phyloP scores from a whole-genome alignment of 1,140 invertebrate species.

The Holcopasites calliopsidis region DNA sequence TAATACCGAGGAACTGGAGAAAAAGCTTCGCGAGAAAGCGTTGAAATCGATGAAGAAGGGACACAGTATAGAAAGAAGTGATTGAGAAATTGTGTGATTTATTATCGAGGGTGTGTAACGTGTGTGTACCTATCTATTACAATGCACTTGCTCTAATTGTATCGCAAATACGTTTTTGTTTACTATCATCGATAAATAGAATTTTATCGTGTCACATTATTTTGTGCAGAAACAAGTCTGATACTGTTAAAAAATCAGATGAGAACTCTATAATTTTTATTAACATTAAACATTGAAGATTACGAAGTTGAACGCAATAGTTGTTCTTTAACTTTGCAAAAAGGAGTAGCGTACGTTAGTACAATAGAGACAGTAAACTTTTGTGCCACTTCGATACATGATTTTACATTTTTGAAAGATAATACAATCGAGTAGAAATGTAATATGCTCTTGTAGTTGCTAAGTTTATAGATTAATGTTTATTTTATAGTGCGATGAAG shows the following conservation, averaged over 20 bases:
- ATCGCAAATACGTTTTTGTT: conserved; percentile 41
- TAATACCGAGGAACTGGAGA: conserved; percentile 90
- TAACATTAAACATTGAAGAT: conserved; percentile 1
- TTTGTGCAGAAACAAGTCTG: conserved; percentile 7
- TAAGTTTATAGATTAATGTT: conserved; percentile 34
- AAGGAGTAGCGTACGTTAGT: conserved; percentile 12
- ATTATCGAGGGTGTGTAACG: conserved; percentile 43
- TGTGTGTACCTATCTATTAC: conserved; percentile 50
- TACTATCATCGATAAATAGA: conserved; percentile 14
- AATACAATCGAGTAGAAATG: neutral
- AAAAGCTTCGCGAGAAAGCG: conserved; percentile 92
- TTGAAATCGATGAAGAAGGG: conserved; percentile 86
- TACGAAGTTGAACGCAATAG: conserved; percentile 19
- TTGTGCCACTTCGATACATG: conserved; percentile 32
- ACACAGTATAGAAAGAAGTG: conserved; percentile 77
- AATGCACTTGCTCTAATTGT: conserved; percentile 47
- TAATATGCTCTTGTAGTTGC: conserved; percentile 19
- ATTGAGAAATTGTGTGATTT: conserved; percentile 64
- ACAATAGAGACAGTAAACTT: conserved; percentile 29
- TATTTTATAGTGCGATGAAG: conserved; percentile 17
- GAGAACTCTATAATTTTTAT: conserved; percentile 17
- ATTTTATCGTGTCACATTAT: conserved; percentile 20
- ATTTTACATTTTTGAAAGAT: conserved; percentile 41
- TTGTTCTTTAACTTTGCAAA: conserved; percentile 12
- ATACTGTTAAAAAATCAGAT: neutral